Conservation (phyloP, 2,888 invertebrate species). For the Pedicia rivosa region DNA sequence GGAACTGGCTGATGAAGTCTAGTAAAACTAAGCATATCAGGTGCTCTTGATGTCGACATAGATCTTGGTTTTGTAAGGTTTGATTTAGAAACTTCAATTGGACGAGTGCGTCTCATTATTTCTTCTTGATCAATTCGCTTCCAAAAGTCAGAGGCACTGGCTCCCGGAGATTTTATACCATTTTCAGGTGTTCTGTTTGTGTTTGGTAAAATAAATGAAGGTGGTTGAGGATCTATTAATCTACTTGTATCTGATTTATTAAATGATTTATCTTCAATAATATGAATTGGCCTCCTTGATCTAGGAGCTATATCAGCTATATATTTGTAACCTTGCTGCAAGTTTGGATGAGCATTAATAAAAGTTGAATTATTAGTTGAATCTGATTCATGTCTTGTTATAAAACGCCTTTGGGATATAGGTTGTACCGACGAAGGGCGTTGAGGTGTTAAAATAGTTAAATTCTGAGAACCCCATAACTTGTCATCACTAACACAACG, state of each 20-base stretch:
- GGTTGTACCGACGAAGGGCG: constrained; percentile 20
- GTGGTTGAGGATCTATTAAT: not conserved
- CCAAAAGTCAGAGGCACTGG: constrained; percentile 46
- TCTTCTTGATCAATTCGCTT: constrained; percentile 41
- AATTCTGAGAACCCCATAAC: constrained; percentile 23
- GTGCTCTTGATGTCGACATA: constrained; percentile 20
- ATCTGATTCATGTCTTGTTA: constrained; percentile 5
- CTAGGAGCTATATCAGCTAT: constrained; percentile 56
- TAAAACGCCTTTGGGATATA: constrained; percentile 15
- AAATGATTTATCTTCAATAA: constrained; percentile 26
- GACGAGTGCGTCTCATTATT: constrained; percentile 27
- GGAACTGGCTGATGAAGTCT: constrained; percentile 6
- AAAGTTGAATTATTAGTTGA: not conserved
- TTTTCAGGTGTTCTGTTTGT: constrained; percentile 22
- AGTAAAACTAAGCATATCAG: not conserved
- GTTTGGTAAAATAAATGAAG: not conserved
- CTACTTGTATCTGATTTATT: not conserved
- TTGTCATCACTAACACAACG: constrained; percentile 31
- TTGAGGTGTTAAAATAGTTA: constrained; percentile 21
- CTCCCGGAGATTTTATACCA: constrained; percentile 21
- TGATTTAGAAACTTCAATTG: constrained; percentile 11
- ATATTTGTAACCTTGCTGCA: constrained; percentile 40
- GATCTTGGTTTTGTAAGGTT: constrained; percentile 24
- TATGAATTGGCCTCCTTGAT: constrained; percentile 54
- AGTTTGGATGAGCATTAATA: not conserved